Evolutionary conservation across 2,113 vertebrate species (phyloP).

Genomic region (Dermatemys mawii): DNA sequence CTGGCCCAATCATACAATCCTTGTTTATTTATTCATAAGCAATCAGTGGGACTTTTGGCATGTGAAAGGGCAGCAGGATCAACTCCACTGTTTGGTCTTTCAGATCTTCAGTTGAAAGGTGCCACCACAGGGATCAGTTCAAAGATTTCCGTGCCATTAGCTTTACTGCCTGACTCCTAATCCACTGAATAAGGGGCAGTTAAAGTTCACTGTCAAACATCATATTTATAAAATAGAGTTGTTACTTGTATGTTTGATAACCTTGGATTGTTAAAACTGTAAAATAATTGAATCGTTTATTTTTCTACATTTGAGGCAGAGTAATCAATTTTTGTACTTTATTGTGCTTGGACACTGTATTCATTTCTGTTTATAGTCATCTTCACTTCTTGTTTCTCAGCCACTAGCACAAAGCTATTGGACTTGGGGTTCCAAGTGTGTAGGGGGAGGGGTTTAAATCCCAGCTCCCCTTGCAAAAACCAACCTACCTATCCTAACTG

Average conservation of each 20-base stretch:
- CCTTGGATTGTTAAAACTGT: background rate
- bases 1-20: background rate
- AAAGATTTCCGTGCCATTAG: background rate
- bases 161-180: background rate
- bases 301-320: background rate
- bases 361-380: background rate
- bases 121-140: background rate
- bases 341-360: conserved; percentile 15
- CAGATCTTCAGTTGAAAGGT: background rate
- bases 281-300: background rate
- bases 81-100: rapidly evolving
- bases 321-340: background rate
- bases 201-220: background rate
- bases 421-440: background rate
- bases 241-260: background rate
- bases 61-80: background rate
- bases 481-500: background rate
- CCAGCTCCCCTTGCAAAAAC: rapidly evolving
- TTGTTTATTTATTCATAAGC: background rate
- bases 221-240: background rate
- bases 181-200: background rate
- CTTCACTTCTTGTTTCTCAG: conserved; percentile 33
- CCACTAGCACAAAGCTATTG: background rate
- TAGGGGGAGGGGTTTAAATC: background rate
- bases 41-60: background rate